phyloP scores from a whole-genome alignment of 1,140 invertebrate genomes.

The Akabosia matsudoensis region DNA sequence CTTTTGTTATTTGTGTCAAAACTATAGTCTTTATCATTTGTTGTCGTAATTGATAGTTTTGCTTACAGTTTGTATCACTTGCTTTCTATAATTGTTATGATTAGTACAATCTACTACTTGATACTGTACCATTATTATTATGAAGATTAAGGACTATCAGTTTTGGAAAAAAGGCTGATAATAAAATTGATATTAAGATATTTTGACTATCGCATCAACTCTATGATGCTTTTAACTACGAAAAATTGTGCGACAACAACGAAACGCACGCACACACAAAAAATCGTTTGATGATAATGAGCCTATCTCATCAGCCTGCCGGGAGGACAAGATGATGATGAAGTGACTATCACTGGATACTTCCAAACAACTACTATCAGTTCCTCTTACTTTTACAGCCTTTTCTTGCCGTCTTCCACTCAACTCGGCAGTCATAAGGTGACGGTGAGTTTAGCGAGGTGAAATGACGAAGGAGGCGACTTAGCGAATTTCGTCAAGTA shows the following conservation, averaged over 20 bases:
- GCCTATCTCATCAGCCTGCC: constrained; percentile 2
- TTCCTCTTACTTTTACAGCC: constrained; percentile 1
- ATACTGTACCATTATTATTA: background rate
- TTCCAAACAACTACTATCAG: constrained; percentile 23
- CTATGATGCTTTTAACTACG: constrained; percentile 8
- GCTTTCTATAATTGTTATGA: constrained; percentile 13
- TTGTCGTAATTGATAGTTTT: background rate
- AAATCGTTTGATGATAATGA: constrained; percentile 13
- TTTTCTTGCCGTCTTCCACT: background rate
- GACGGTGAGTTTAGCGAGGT: background rate
- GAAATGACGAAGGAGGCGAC: too few relatives aligned
- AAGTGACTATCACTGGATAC: background rate
- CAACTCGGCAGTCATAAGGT: background rate
- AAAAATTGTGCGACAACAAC: constrained; percentile 17
- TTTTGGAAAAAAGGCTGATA: constrained; percentile 20
- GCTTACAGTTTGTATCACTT: background rate
- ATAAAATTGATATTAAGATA: constrained; percentile 25
- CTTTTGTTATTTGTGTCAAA: background rate
- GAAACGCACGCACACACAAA: background rate
- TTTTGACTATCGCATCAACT: constrained; percentile 1
- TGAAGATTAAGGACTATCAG: constrained; percentile 23
- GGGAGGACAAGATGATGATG: too few relatives aligned
- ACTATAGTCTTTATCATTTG: background rate
- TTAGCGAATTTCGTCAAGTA: too few relatives aligned
- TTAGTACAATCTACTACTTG: background rate